Percentiles rank a stretch among this genome's conserved stretches.
Evolutionary conservation across 2,113 vertebrate genomes (phyloP).

Genomic region (Triplophysa siluroides): DNA sequence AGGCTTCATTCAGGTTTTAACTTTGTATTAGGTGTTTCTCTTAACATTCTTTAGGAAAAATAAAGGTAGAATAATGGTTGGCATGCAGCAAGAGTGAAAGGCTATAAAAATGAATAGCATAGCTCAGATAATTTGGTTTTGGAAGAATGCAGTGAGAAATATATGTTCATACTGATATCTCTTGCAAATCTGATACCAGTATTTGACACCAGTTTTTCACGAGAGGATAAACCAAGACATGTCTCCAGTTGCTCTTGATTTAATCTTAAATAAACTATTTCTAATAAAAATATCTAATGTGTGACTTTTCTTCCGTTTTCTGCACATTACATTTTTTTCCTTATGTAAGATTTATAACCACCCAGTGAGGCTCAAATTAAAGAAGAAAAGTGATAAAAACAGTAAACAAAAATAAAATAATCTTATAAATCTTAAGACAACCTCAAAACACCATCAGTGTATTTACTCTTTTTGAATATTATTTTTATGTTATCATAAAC

Average conservation of each 20-base stretch:
- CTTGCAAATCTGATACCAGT: too few relatives aligned
- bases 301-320: too few relatives aligned
- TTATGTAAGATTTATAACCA: neutral
- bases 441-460: neutral
- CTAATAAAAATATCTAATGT: too few relatives aligned
- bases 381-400: neutral
- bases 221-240: too few relatives aligned
- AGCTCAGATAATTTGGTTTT: neutral
- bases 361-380: neutral
- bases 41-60: neutral
- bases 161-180: neutral
- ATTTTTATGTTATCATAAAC: neutral
- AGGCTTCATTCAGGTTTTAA: neutral
- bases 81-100: neutral
- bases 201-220: too few relatives aligned
- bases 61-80: neutral
- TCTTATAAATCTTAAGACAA: too few relatives aligned
- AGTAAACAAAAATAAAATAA: neutral
- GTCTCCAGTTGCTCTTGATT: too few relatives aligned
- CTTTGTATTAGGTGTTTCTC: neutral
- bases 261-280: too few relatives aligned
- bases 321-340: neutral
- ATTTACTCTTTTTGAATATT: neutral
- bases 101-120: neutral
- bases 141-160: neutral